Percentiles rank a stretch among this genome's conserved stretches.
Evolutionary conservation across 2,888 invertebrate species (phyloP).

Genomic region (Nomada ferruginata): DNA sequence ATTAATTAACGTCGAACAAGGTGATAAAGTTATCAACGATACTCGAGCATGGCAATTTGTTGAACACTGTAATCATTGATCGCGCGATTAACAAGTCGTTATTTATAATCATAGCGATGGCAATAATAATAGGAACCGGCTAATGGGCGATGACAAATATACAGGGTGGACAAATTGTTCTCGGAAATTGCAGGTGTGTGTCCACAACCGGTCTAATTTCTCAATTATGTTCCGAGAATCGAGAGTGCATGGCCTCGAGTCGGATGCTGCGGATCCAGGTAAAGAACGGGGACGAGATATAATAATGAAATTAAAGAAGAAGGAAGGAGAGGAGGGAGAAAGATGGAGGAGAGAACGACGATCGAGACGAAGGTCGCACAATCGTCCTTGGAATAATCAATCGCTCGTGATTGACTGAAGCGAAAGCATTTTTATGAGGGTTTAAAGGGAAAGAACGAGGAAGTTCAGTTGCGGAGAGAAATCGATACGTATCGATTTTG

Average conservation of each 20-base stretch:
- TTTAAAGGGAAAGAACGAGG: not conserved
- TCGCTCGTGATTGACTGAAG: slow-evolving; percentile 53
- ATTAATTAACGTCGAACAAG: no score
- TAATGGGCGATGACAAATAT: no score
- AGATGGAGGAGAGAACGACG: slow-evolving; percentile 5
- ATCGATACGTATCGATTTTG: no score
- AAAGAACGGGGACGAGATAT: slow-evolving; percentile 39
- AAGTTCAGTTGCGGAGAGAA: no score
- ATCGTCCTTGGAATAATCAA: slow-evolving; percentile 65
- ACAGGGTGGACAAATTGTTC: not conserved
- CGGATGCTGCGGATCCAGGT: slow-evolving; percentile 16
- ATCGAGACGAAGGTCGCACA: slow-evolving; percentile 60
- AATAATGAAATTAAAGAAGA: slow-evolving; percentile 51
- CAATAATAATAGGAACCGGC: not conserved
- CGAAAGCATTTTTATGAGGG: slow-evolving; percentile 32
- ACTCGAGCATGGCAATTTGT: no score
- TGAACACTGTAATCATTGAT: not conserved
- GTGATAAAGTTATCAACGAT: no score
- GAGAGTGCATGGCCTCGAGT: slow-evolving; percentile 36
- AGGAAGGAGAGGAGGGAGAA: slow-evolving; percentile 28
- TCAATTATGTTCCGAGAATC: slow-evolving; percentile 25
- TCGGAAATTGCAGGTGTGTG: not conserved
- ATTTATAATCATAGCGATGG: not conserved
- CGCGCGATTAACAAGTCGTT: not conserved
- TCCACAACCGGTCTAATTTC: slow-evolving; percentile 10